These are phyloP conservation scores for Drosophila ercepeae DNA, from an alignment of 1,140 invertebrate species.

Conservation along the genomic window DNA sequence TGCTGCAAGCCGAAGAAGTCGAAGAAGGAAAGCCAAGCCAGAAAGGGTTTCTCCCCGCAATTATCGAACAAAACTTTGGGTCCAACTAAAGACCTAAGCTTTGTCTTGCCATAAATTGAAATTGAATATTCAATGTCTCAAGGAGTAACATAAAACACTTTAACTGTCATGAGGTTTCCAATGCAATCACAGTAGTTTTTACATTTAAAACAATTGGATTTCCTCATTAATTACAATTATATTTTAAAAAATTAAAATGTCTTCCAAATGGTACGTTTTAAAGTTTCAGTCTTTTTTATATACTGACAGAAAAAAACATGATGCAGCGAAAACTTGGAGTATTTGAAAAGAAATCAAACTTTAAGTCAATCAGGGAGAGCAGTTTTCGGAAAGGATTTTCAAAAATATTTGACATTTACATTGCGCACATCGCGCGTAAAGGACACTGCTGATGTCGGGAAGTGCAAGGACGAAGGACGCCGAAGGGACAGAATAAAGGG, in stretches of 20 bases:
- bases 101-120: constrained; percentile 43
- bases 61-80: constrained; percentile 72
- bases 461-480: not conserved
- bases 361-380: constrained; percentile 69
- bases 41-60: constrained; percentile 35
- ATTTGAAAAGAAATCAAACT: constrained; percentile 26
- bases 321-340: not conserved
- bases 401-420: constrained; percentile 72
- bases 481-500: not conserved
- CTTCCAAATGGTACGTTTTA: too few species aligned
- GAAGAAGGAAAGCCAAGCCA: constrained; percentile 21
- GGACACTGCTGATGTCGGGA: constrained; percentile 1
- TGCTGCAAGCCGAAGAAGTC: constrained; percentile 9
- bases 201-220: constrained; percentile 13
- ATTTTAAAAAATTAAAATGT: too few species aligned
- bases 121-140: constrained; percentile 40
- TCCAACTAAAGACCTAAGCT: constrained; percentile 40
- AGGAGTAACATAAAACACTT: not conserved
- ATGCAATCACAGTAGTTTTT: not conserved
- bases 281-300: too few species aligned
- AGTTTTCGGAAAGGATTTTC: constrained; percentile 67
- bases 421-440: constrained; percentile 28
- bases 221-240: too few species aligned
- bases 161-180: not conserved
- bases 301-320: not conserved